A percentile compares a stretch with the other conserved stretches of the same genome.
Evolutionary conservation across 2,113 vertebrate species (phyloP).

Genomic region (Charadrius vociferus): DNA sequence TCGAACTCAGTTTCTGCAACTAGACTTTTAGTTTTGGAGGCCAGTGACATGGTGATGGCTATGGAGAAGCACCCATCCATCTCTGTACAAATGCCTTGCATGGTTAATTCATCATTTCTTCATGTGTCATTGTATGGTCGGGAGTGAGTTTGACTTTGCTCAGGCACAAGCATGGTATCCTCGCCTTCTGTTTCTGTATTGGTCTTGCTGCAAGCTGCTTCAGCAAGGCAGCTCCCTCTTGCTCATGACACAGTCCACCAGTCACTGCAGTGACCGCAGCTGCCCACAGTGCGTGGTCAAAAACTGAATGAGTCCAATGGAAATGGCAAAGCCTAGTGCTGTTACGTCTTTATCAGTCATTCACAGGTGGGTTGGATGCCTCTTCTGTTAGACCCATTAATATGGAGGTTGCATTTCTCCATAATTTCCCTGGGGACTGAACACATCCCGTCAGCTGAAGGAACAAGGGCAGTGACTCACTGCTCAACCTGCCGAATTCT

Average conservation of each 20-base stretch:
- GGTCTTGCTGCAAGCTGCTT: neutral
- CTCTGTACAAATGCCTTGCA: neutral
- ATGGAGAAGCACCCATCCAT: neutral
- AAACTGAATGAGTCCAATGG: neutral
- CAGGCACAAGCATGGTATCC: neutral
- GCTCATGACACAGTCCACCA: neutral
- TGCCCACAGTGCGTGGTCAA: neutral
- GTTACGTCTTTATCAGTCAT: neutral
- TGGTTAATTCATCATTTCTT: neutral
- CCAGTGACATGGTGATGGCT: neutral
- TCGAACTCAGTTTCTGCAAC: neutral
- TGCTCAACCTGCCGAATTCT: neutral
- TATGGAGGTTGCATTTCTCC: neutral
- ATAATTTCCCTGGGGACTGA: neutral
- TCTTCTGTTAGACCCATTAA: neutral
- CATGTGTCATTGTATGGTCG: fast-evolving
- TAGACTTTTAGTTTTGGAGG: neutral
- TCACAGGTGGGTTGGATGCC: neutral
- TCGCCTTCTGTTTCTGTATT: neutral
- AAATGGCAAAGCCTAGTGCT: neutral
- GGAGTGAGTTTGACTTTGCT: neutral
- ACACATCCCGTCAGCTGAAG: neutral
- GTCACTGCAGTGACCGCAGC: neutral
- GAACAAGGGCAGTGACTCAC: neutral
- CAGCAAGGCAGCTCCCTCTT: neutral